Evolutionary conservation across 2,113 vertebrate species (phyloP).

Genomic region (Corydoras sp.): DNA sequence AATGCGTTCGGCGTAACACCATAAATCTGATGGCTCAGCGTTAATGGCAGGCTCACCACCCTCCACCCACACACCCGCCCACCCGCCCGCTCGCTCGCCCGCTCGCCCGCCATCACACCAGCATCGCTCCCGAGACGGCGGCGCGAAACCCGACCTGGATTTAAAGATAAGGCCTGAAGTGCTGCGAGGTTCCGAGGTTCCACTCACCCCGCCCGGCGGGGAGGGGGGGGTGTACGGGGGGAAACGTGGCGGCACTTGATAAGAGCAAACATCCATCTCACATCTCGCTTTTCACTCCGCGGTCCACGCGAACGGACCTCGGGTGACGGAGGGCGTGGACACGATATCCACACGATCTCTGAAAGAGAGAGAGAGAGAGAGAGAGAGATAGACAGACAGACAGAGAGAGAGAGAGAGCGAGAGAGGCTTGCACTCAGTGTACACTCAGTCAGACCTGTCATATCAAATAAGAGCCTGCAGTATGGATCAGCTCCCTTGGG

Average conservation of each 20-base stretch:
- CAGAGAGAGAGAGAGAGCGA: slow-evolving; percentile 1
- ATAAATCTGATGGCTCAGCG: no score
- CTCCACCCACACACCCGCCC: no score
- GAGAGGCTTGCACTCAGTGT: slow-evolving; percentile 24
- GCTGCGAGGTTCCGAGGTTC: no score
- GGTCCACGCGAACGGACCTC: slow-evolving; percentile 17
- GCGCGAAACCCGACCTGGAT: no score
- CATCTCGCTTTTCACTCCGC: slow-evolving; percentile 17
- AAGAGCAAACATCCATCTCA: slow-evolving; percentile 28
- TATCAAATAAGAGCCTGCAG: slow-evolving; percentile 33
- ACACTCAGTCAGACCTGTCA: slow-evolving; percentile 41
- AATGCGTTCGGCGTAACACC: no score
- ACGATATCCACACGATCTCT: neutral
- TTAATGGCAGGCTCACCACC: no score
- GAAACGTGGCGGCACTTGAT: slow-evolving; percentile 20
- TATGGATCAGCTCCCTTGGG: slow-evolving; percentile 16
- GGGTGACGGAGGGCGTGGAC: slow-evolving; percentile 27
- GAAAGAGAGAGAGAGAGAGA: slow-evolving; percentile 1
- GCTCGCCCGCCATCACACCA: no score
- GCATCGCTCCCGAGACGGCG: no score
- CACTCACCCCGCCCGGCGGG: no score
- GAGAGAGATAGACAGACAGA: slow-evolving; percentile 6
- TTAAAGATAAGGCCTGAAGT: no score
- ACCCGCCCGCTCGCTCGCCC: no score
- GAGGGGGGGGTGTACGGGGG: neutral